Evolutionary conservation across 2,113 vertebrate genomes (phyloP).

Genomic region (Mustelus asterias): DNA sequence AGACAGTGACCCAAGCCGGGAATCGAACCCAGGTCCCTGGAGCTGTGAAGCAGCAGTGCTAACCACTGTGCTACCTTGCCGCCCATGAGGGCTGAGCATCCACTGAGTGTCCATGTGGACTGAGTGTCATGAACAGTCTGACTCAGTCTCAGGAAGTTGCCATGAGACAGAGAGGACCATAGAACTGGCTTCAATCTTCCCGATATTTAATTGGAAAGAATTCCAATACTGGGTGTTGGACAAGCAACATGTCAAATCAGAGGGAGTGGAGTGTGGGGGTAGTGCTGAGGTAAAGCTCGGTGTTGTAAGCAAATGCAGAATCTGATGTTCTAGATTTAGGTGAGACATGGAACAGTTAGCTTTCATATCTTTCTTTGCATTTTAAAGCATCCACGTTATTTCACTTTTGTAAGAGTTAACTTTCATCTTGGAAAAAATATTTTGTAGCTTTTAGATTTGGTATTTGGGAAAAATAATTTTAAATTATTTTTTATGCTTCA

Average conservation of each 20-base stretch:
- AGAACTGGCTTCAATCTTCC: neutral
- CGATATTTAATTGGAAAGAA: neutral
- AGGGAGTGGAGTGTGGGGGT: neutral
- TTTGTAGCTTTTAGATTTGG: neutral
- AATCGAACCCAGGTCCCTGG: too few relatives aligned
- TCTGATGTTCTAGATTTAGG: neutral
- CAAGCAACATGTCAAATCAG: neutral
- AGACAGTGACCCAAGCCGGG: too few relatives aligned
- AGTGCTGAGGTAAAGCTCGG: neutral
- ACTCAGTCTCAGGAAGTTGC: neutral
- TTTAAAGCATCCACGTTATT: neutral
- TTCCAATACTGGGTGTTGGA: neutral
- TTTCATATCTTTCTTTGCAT: neutral
- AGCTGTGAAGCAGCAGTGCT: too few relatives aligned
- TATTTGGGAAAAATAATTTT: neutral
- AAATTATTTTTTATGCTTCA: neutral
- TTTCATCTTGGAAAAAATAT: neutral
- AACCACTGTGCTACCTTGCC: too few relatives aligned
- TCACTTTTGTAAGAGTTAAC: neutral
- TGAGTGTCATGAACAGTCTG: neutral
- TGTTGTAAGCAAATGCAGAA: neutral
- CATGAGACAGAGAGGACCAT: neutral
- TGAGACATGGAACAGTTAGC: neutral
- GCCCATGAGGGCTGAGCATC: too few relatives aligned
- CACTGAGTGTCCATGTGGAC: too few relatives aligned